These are phyloP conservation scores for Drosophila micromelanica DNA, from an alignment of 1,140 invertebrate species.

Conservation along the genomic window DNA sequence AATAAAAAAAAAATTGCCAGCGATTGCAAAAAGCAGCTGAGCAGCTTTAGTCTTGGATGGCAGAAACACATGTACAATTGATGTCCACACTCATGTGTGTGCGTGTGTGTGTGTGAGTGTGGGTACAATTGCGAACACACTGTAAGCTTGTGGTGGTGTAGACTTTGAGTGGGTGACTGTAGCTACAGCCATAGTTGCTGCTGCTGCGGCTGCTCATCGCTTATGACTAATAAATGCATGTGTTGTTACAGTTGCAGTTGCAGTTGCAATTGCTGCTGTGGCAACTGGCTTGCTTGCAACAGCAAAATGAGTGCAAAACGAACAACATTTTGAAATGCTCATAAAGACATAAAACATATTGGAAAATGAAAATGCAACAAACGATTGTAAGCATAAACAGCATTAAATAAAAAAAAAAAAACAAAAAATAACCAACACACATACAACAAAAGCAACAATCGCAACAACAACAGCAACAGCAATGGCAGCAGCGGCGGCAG, in stretches of 20 bases:
- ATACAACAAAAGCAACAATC: slow-evolving; percentile 4
- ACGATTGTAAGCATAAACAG: slow-evolving; percentile 43
- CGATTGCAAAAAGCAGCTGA: slow-evolving; percentile 45
- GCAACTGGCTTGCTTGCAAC: slow-evolving; percentile 40
- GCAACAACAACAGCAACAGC: slow-evolving; percentile 2
- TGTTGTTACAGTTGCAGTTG: slow-evolving; percentile 19
- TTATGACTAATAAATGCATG: slow-evolving; percentile 43
- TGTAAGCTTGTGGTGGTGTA: background rate
- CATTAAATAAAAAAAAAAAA: slow-evolving; percentile 6
- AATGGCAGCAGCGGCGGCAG: background rate
- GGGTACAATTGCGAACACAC: slow-evolving; percentile 1
- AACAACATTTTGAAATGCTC: slow-evolving; percentile 38
- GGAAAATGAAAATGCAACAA: slow-evolving; percentile 51
- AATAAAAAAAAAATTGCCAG: slow-evolving; percentile 26
- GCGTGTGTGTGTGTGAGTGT: slow-evolving; percentile 11
- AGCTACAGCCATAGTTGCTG: background rate
- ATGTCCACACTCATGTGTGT: slow-evolving; percentile 19
- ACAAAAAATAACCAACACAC: background rate
- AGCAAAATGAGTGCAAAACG: slow-evolving; percentile 41
- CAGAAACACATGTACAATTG: slow-evolving; percentile 48
- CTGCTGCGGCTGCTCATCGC: slow-evolving; percentile 28
- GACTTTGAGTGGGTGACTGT: slow-evolving; percentile 24
- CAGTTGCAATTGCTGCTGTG: slow-evolving; percentile 24
- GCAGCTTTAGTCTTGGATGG: slow-evolving; percentile 35
- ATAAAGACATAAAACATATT: slow-evolving; percentile 47